Percentiles rank a stretch among this genome's conserved stretches.
Conservation (phyloP, 2,888 invertebrate genomes). For the Dicycla oo region DNA sequence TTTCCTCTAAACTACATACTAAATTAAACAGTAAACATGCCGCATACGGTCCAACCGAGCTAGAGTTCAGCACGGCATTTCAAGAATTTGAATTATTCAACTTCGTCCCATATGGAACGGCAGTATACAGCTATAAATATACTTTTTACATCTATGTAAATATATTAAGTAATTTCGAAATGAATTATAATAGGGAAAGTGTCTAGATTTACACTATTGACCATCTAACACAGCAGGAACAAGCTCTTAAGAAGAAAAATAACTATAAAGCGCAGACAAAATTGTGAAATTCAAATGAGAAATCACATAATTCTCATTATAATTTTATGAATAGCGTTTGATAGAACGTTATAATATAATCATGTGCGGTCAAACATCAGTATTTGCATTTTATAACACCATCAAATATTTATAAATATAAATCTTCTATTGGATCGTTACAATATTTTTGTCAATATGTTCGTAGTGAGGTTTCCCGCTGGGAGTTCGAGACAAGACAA, state of each 20-base stretch:
- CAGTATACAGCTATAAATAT: constrained; percentile 54
- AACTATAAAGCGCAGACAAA: constrained; percentile 42
- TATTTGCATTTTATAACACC: constrained; percentile 63
- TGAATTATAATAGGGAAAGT: constrained; percentile 60
- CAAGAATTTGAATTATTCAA: constrained; percentile 58
- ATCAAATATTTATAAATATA: constrained; percentile 60
- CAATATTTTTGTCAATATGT: constrained; percentile 83
- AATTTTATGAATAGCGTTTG: constrained; percentile 36
- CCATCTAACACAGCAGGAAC: constrained; percentile 57
- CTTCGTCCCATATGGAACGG: constrained; percentile 33
- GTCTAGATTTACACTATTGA: constrained; percentile 58
- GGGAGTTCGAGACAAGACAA: constrained; percentile 81
- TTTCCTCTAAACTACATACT: constrained; percentile 19
- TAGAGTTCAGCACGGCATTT: constrained; percentile 35
- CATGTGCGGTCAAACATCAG: constrained; percentile 49
- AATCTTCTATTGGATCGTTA: constrained; percentile 67
- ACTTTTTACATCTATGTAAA: constrained; percentile 48
- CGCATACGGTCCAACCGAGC: not conserved
- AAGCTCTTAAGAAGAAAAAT: constrained; percentile 41
- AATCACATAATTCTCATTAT: constrained; percentile 43
- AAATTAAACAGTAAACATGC: constrained; percentile 36
- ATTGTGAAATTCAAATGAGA: constrained; percentile 48
- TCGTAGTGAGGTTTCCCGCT: constrained; percentile 76
- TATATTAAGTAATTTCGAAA: constrained; percentile 51
- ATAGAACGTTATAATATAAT: constrained; percentile 57